phyloP scores from a whole-genome alignment of 2,113 vertebrate species.

The Tor tambroides region DNA sequence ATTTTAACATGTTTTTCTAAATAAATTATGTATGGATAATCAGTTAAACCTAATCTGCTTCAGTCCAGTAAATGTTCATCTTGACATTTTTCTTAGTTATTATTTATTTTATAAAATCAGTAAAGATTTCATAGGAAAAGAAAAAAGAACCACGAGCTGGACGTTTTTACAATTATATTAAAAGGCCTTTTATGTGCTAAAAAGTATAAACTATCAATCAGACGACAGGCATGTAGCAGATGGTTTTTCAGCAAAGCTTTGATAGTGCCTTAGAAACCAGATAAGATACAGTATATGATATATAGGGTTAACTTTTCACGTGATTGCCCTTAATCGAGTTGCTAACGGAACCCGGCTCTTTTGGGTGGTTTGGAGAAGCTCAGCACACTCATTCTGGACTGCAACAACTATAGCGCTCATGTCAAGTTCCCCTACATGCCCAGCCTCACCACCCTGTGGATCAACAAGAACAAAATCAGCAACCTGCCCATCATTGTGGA shows the following conservation, averaged over 20 bases:
- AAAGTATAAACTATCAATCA: not conserved
- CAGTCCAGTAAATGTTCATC: too few species aligned
- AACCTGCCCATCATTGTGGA: conserved; percentile 78
- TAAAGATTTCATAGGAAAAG: not conserved
- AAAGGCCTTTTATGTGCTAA: not conserved
- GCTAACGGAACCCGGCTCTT: conserved; percentile 76
- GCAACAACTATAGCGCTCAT: conserved; percentile 77
- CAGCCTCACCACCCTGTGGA: conserved; percentile 71
- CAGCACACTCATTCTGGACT: conserved; percentile 77
- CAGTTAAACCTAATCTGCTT: too few species aligned
- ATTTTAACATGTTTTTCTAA: too few species aligned
- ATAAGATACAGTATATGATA: conserved; percentile 6
- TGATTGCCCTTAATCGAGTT: conserved; percentile 66
- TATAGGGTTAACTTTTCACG: not conserved
- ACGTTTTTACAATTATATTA: not conserved
- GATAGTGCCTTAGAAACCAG: too few species aligned
- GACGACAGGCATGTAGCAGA: not conserved
- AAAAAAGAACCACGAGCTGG: not conserved
- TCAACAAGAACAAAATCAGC: conserved; percentile 80
- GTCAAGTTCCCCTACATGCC: conserved; percentile 79
- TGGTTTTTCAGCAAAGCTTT: too few species aligned
- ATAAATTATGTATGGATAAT: too few species aligned
- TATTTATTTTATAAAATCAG: too few species aligned
- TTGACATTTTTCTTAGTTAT: too few species aligned
- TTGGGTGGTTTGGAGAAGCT: conserved; percentile 73